Base-by-base conservation (phyloP, 2,797 vertebrate genomes). In the Pogonophryne albipinna region DNA sequence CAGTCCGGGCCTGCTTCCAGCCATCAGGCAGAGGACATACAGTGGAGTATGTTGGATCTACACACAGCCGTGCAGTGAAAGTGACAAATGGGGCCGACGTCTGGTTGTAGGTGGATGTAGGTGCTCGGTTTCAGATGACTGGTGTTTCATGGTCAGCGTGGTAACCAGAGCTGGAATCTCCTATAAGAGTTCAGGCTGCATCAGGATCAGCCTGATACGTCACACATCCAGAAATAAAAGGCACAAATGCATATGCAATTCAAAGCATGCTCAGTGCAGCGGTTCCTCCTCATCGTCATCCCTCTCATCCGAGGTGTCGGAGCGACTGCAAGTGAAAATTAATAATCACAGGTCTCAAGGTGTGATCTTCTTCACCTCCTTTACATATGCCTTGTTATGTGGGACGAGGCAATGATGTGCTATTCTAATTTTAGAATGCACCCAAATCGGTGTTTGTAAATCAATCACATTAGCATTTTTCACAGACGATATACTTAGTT, bases 301-400 rank as follows among this genome's bases (percentile, higher is more conserved):
- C 50, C 16, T 70, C 66, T 71, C 53, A 59, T 27, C 19, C 2
- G 51, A 87, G 66, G 84, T 90, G 80, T 87, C 71, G 17, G 44
- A 77, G 83, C 41, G 14, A 58, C 69, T 79, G 61, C 56, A 91
- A 87, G 91, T 89, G 90, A 87, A 90, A 90, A 93, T 93, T 6
- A 87, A 90, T 86, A 66, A 90, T 91, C 84, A 70, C 90, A 85
- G 87, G 83, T 93, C 82, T 85, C 23, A 80, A 80, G 61, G 87
- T 91, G 92, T 86, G 88, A 94, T 78, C 38, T 65, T 82, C 76
- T 69, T 77, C 87, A 87, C 75, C 81, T 87, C 45, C 23, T 79
- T 86, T 81, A 82, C 76, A 85, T 79, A 76, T 72, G 69, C 42
- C 78, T 85, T 78, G 79, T 82, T 91, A 88, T 69, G 46, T 79